Base-by-base conservation (phyloP, 2,797 vertebrate species). In the Danio choprae region DNA sequence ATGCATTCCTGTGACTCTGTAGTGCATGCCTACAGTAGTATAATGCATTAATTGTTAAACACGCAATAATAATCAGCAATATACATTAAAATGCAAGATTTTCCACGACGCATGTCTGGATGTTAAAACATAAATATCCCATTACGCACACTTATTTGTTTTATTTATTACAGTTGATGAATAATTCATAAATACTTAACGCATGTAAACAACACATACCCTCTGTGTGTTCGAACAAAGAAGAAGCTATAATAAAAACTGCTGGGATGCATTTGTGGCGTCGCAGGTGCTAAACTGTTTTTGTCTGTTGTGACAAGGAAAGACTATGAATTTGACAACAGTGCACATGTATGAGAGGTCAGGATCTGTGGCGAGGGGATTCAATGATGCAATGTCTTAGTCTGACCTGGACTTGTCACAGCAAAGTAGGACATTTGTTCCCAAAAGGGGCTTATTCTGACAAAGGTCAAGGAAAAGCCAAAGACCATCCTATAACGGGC, bases 371-470 rank as follows among this genome's bases (percentile, higher is more conserved):
- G 74, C 2, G 44, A 78, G 53, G 40, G 51, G 38, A 29, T 55
- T 48, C 18, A 56, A 16, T 69, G 69, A 78, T 77, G 50, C 53
- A 36, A 41, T 85, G 81, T 84, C 77, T 86, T 83, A 84, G 81
- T 83, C 83, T 77, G 85, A 87, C 81, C 81, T 51, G 36, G 59
- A 29, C 59, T 40, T 36, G 79, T 89, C 89, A 86, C 86, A 86
- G 87, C 86, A 90, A 91, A 89, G 82, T 78, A 69, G 87, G 91
- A 91, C 89, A 90, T 90, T 88, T 92, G 90, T 74, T 90, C 86
- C 82, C 87, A 86, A 90, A 93, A 91, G 89, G 84, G 88, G 86
- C 84, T 92, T 89, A 90, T 53, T 62, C 68, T 62, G 87, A 87
- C 78, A 89, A 90, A 87, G 90, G 88, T 92, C 88, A 91, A 87